phyloP scores from a whole-genome alignment of 2,797 vertebrate species.

The Thripadectes ignobilis region DNA sequence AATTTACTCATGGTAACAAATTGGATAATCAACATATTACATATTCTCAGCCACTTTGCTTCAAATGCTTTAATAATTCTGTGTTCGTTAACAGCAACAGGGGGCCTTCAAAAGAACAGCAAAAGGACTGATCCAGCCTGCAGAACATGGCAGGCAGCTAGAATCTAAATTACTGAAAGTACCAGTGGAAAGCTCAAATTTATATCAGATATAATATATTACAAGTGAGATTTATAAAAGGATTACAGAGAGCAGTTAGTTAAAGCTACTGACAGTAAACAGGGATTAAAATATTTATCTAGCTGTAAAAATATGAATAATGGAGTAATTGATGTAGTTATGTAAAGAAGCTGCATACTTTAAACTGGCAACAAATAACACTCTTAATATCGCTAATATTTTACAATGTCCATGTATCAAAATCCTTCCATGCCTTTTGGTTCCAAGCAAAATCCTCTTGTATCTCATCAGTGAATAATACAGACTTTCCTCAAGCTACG shows the following conservation, averaged over 20 bases:
- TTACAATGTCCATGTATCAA: not conserved
- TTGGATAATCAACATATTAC: not conserved
- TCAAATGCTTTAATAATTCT: not conserved
- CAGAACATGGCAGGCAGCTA: not conserved
- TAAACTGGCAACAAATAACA: not conserved
- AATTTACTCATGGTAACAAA: not conserved
- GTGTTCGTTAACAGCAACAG: not conserved
- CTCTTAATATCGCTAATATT: not conserved
- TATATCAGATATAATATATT: slow-evolving; percentile 17
- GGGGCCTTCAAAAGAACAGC: not conserved
- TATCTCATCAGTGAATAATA: not conserved
- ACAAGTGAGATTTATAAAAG: slow-evolving; percentile 59
- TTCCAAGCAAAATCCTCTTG: not conserved
- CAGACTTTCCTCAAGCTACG: not conserved
- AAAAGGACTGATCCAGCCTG: not conserved
- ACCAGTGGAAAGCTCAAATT: not conserved
- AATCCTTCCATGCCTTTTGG: not conserved
- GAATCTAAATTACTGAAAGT: not conserved
- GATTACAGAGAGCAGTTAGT: slow-evolving; percentile 53
- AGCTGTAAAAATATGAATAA: slow-evolving; percentile 34
- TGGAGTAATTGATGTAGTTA: not conserved
- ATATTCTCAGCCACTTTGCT: not conserved
- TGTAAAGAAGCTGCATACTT: slow-evolving; percentile 5
- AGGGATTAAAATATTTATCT: slow-evolving; percentile 63
- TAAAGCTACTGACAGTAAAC: slow-evolving; percentile 50